These are phyloP conservation scores for Paramisgurnus dabryanus DNA, from an alignment of 2,113 vertebrate species.

Conservation along the genomic window DNA sequence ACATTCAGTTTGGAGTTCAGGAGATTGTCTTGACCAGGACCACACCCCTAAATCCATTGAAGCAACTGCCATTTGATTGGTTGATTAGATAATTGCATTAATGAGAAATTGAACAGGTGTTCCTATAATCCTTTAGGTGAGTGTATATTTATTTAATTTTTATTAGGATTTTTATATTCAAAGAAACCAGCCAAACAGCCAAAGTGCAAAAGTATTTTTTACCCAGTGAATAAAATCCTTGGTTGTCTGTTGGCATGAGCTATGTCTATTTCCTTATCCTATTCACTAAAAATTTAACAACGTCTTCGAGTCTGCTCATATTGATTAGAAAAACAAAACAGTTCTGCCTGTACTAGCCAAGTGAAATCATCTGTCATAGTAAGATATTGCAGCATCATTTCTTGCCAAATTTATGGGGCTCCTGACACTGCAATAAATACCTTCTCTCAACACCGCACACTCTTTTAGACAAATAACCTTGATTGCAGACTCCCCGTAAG, in stretches of 20 bases:
- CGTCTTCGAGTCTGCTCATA: conserved; percentile 45
- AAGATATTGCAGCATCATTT: conserved; percentile 73
- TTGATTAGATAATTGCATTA: too few relatives aligned
- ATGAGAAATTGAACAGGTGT: too few relatives aligned
- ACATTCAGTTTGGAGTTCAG: too few relatives aligned
- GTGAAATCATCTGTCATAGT: conserved; percentile 68
- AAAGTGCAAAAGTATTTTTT: neutral
- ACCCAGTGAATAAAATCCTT: neutral
- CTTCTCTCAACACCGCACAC: conserved; percentile 62
- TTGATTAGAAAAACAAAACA: conserved; percentile 71
- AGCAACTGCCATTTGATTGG: too few relatives aligned
- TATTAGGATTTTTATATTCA: too few relatives aligned
- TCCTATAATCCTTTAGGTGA: too few relatives aligned
- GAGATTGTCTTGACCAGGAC: too few relatives aligned
- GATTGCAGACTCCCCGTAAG: conserved; percentile 56
- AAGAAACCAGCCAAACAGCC: neutral
- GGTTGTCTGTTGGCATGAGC: conserved; percentile 11
- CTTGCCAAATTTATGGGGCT: conserved; percentile 71
- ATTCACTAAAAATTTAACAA: conserved; percentile 41
- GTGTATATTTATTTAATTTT: too few relatives aligned
- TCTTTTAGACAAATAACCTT: conserved; percentile 72
- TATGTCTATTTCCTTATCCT: conserved; percentile 15
- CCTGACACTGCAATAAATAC: conserved; percentile 73
- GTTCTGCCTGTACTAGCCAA: conserved; percentile 59
- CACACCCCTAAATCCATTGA: too few relatives aligned